phyloP scores from a whole-genome alignment of 2,113 vertebrate species.

The Amia ocellicauda region DNA sequence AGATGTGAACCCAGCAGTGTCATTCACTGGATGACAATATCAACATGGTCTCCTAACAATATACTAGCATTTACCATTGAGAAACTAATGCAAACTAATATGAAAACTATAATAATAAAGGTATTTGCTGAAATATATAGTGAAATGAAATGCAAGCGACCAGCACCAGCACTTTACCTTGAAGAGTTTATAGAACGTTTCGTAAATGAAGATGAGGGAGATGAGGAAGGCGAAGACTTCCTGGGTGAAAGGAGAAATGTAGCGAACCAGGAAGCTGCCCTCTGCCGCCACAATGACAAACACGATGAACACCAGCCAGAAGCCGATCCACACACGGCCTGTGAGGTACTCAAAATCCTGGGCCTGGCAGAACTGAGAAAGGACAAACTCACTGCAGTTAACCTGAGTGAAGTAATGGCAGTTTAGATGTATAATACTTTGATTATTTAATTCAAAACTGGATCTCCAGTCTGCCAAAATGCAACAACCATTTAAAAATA shows the following conservation, averaged over 20 bases:
- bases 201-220: slow-evolving; percentile 97
- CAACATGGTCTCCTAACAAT: no score
- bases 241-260: slow-evolving; percentile 96
- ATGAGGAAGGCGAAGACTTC: slow-evolving; percentile 98
- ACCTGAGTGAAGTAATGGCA: no score
- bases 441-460: no score
- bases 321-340: slow-evolving; percentile 93
- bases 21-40: no score
- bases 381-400: no score
- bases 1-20: no score
- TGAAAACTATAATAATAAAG: no score
- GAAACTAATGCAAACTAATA: no score
- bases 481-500: not conserved
- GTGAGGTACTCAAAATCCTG: slow-evolving; percentile 92
- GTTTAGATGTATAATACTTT: no score
- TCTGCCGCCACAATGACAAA: slow-evolving; percentile 89
- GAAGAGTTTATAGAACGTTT: slow-evolving; percentile 93
- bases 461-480: no score
- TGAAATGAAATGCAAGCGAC: not conserved
- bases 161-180: slow-evolving; percentile 64
- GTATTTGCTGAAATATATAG: not conserved
- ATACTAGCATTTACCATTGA: no score
- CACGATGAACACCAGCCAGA: slow-evolving; percentile 94
- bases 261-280: slow-evolving; percentile 94
- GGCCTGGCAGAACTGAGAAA: slow-evolving; percentile 83